Evolutionary conservation across 2,888 invertebrate genomes (phyloP).

Genomic region (Macropis europaea): DNA sequence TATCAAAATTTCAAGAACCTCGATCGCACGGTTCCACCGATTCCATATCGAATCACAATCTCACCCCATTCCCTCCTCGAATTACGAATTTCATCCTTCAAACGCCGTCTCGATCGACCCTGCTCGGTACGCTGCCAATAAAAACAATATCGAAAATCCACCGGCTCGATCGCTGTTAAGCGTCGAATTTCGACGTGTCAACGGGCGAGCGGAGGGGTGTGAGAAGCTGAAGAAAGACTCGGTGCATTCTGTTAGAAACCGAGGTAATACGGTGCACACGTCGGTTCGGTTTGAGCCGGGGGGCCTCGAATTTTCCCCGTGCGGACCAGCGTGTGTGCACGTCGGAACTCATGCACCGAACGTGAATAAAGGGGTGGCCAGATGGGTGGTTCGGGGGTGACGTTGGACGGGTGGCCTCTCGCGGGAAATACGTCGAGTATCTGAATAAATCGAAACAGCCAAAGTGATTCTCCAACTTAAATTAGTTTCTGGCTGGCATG

Average conservation of each 20-base stretch:
- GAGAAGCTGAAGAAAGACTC: background rate
- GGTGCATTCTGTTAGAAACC: background rate
- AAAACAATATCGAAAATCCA: conserved; percentile 1
- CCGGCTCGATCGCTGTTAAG: background rate
- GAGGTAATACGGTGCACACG: conserved; percentile 14
- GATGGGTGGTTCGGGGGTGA: conserved; percentile 10
- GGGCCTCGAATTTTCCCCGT: conserved; percentile 43
- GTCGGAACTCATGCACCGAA: conserved; percentile 51
- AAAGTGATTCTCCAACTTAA: conserved; percentile 79
- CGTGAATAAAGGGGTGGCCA: conserved; percentile 25
- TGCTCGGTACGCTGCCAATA: too few species aligned
- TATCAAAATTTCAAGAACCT: too few species aligned
- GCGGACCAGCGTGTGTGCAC: conserved; percentile 29
- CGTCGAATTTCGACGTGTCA: conserved; percentile 15
- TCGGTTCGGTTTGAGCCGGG: conserved; percentile 41
- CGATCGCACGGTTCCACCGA: too few species aligned
- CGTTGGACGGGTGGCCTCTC: conserved; percentile 61
- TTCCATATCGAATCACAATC: too few species aligned
- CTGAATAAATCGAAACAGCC: conserved; percentile 79
- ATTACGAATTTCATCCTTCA: too few species aligned
- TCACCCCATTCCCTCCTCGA: too few species aligned
- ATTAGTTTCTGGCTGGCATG: conserved; percentile 74
- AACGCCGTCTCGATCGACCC: too few species aligned
- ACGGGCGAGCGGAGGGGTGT: background rate
- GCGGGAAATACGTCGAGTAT: conserved; percentile 77